Base-by-base conservation (phyloP, 2,888 invertebrate genomes). In the Caenorhabditis sulstoni region DNA sequence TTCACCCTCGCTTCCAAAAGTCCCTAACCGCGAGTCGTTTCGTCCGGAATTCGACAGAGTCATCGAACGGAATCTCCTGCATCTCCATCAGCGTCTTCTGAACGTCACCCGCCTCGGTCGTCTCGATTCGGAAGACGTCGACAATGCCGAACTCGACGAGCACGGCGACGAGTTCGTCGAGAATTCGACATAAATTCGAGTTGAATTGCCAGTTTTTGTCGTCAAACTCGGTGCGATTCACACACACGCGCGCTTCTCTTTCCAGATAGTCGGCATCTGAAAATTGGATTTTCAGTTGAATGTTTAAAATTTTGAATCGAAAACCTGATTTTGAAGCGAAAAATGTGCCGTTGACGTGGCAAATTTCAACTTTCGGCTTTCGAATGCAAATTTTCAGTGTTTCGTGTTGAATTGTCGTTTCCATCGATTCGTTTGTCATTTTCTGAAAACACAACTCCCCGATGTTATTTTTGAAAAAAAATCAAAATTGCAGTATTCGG, bases 1-100 rank as follows among this genome's bases (percentile, higher is more conserved):
- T n/a, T n/a, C n/a, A 74, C 67, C 79, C 79, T 37, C 50, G 55
- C 12, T 35, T 62, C 79, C 79, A 79, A 49, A 79, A 73, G 53
- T 79, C 79, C n/a, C 79, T 50, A 16, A 65, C 73, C 12, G 57
- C 62, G 8, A 79, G 23, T 58, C 79, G 57, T 57, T 53, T 61
- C n/a, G 64, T 65, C 14, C 68, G 59, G 20, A 71, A 79, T 16
- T 73, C 50, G 5, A n/a, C 22, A 0, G 55, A 18, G 53, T 79
- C 49, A 18, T 20, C 37, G 45, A 79, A 64, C 14, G 64, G 64
- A 18, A 79, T 58, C 14, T 49, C 49, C 9, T 67, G 16, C 9
- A 58, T 5, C 9, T 47, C 47, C 16, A 75, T 7, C 20, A 20
- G 0, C 35, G n/a, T 41, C 14, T 49, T 73, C 44, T 52, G 44